Evolutionary conservation across 2,113 vertebrate genomes (phyloP).

Genomic region (Synchiropus splendidus): DNA sequence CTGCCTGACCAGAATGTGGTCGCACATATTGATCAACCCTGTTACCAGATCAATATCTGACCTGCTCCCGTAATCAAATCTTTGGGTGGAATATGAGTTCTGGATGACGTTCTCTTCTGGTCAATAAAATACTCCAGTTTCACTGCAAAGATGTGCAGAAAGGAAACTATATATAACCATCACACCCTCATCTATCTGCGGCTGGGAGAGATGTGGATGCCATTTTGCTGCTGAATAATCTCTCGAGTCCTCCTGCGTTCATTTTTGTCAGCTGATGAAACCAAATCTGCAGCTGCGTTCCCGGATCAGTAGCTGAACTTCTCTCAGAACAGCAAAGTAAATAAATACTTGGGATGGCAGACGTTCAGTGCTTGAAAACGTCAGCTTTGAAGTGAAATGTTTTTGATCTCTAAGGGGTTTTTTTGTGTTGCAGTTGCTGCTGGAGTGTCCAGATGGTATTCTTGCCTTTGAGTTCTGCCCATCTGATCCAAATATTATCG

Average conservation of each 20-base stretch:
- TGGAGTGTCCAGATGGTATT: constrained; percentile 83
- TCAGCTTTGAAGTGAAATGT: constrained; percentile 21
- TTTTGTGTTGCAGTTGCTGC: constrained; percentile 71
- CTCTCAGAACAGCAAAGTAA: constrained; percentile 12
- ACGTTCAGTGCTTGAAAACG: constrained; percentile 15
- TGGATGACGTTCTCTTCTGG: constrained; percentile 10
- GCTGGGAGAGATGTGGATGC: no score
- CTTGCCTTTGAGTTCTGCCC: constrained; percentile 85
- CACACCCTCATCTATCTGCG: no score
- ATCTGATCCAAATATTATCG: constrained; percentile 81
- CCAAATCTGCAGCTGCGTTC: constrained; percentile 16
- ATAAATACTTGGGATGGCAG: constrained; percentile 18
- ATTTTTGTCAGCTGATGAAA: constrained; percentile 4
- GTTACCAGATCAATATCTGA: constrained; percentile 32
- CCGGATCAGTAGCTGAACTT: constrained; percentile 16
- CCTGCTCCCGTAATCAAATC: constrained; percentile 22
- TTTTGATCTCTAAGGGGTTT: constrained; percentile 13
- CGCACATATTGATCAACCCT: constrained; percentile 33
- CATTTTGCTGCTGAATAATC: constrained; percentile 8
- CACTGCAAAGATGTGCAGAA: not conserved
- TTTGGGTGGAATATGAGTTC: constrained; percentile 33
- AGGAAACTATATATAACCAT: constrained; percentile 4
- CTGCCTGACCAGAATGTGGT: constrained; percentile 28
- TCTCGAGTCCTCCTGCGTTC: not conserved
- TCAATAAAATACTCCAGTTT: constrained; percentile 20